Conservation (phyloP, 2,113 vertebrate genomes). For the Eidolon helvum region DNA sequence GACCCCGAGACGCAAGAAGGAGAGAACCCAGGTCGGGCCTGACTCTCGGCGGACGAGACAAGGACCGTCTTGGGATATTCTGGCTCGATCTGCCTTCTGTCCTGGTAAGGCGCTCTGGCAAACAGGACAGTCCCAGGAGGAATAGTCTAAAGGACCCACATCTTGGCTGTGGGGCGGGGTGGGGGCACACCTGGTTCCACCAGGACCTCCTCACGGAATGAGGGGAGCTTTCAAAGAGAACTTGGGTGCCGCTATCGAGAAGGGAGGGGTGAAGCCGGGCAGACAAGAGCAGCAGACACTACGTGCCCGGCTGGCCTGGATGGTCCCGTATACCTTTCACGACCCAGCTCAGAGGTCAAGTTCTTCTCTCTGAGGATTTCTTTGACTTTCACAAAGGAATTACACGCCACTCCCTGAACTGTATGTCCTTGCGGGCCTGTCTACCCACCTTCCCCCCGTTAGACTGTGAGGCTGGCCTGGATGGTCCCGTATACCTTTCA, state of each 20-base stretch:
- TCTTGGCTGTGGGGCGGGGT: background rate
- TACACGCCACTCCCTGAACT: background rate
- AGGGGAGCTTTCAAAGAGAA: background rate
- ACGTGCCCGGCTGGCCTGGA: background rate
- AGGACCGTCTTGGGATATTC: background rate
- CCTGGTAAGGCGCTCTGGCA: background rate
- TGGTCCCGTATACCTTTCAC: background rate
- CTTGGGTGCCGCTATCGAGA: too few relatives aligned
- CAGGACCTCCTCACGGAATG: background rate
- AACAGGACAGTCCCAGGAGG: background rate
- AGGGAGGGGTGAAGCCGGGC: background rate
- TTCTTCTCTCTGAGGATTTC: background rate
- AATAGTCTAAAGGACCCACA: background rate
- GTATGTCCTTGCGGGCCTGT: background rate
- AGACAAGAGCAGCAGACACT: background rate
- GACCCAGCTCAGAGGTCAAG: background rate
- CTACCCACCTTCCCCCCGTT: rapidly evolving
- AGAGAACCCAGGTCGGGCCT: background rate
- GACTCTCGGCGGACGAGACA: background rate
- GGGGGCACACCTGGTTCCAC: background rate
- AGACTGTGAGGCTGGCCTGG: background rate
- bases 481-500: background rate
- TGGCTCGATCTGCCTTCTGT: too few relatives aligned
- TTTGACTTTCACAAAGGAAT: background rate
- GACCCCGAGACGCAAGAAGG: background rate